phyloP scores from a whole-genome alignment of 2,797 vertebrate genomes.

The Austrolebias charrua region DNA sequence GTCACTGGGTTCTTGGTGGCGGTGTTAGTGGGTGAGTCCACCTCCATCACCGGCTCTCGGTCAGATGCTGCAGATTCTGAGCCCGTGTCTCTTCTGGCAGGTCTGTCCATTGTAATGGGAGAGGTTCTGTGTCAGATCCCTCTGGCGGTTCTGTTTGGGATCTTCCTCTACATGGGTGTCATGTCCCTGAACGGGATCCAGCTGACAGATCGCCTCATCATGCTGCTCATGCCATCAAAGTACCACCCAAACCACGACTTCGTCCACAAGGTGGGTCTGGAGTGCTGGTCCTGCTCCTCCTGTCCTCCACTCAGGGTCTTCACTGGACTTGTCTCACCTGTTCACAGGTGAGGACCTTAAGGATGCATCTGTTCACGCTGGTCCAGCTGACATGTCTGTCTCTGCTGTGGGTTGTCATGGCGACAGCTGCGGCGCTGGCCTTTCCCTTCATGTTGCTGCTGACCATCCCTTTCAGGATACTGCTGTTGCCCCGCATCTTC shows the following conservation, averaged over 20 bases:
- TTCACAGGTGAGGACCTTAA: constrained; percentile 85
- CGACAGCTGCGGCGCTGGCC: constrained; percentile 86
- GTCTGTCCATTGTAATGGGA: constrained; percentile 87
- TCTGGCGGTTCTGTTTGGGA: constrained; percentile 90
- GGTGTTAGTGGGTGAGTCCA: constrained; percentile 85
- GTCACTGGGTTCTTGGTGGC: constrained; percentile 92
- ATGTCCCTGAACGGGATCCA: constrained; percentile 94
- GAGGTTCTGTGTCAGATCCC: constrained; percentile 89
- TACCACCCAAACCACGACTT: constrained; percentile 89
- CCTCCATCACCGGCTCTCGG: background rate
- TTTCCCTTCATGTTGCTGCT: constrained; percentile 93
- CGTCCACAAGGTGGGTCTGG: constrained; percentile 83
- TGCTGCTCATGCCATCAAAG: constrained; percentile 91
- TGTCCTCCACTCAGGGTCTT: background rate
- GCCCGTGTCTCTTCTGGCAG: constrained; percentile 43
- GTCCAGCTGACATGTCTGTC: constrained; percentile 88
- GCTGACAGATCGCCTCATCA: constrained; percentile 86
- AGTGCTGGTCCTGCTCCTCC: background rate
- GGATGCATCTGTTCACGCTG: constrained; percentile 91
- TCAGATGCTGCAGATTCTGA: background rate
- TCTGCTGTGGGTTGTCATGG: constrained; percentile 91
- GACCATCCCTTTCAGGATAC: constrained; percentile 88
- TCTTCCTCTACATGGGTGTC: constrained; percentile 95
- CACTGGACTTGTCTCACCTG: constrained; percentile 22
- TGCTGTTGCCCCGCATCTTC: constrained; percentile 87